Evolutionary conservation across 2,113 vertebrate species (phyloP), one percentile per base, ranked within the genome.

Genomic region (Turnix velox): DNA sequence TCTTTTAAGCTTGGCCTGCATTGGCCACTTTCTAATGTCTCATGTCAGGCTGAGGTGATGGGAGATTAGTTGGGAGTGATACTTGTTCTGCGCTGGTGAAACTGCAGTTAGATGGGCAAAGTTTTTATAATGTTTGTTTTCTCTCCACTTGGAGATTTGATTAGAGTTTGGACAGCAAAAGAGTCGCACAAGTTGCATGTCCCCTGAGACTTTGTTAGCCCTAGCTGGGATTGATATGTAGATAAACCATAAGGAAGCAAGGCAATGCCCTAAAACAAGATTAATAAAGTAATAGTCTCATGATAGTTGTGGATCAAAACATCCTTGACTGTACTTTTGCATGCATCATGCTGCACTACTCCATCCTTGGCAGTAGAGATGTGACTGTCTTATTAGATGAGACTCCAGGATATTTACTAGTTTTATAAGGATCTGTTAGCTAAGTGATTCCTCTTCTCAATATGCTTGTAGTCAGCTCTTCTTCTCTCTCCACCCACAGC

Each of bases 281-380:
- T 11, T 30, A 28, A 48, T 23, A 46, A 59, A 40, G 24, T 19
- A 9, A 55, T 68, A 65, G 39, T 61, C 39, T 85, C 0, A 0
- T 8, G 40, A 28, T 7, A 16, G 62, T 7, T 58, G 18, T 57
- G 37, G 23, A 58, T 69, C 4, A 18, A 71, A 77, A 58, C 19
- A 49, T 57, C 28, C 42, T 78, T 59, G 66, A 15, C 48, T 61
- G 5, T 76, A 42, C 28, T 73, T 73, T 39, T 52, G 24, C 7
- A 18, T 0, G 0, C 22, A 10, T 3, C 4, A 7, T 37, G 17
- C 31, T 75, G 5, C 4, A 4, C 31, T 71, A 42, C 58, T 67
- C 25, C 35, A 31, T 49, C 37, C 39, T 39, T 11, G 6, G 10
- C 35, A 12, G 8, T 31, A 14, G 33, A 46, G 35, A 39, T 28